Percentiles rank a stretch among this genome's conserved stretches.
These are phyloP conservation scores for Plutomurus gul DNA, from an alignment of 1,140 invertebrate genomes.

Conservation along the genomic window DNA sequence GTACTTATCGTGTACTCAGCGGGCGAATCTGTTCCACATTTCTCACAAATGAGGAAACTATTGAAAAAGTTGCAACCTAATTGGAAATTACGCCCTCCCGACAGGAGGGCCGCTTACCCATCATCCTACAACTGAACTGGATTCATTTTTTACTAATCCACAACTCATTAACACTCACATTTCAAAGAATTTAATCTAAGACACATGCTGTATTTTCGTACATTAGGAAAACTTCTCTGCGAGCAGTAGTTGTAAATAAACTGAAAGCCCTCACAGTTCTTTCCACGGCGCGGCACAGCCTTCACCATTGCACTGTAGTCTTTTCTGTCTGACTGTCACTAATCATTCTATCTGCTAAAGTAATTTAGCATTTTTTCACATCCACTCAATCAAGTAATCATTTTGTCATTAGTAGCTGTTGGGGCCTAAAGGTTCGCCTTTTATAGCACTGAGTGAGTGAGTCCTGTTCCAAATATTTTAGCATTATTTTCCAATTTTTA, in stretches of 20 bases:
- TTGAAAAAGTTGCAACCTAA: slow-evolving; percentile 18
- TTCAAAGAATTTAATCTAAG: slow-evolving; percentile 15
- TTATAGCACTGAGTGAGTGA: no score
- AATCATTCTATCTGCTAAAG: no score
- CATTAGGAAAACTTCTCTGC: background rate
- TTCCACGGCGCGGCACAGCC: no score
- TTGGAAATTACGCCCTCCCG: slow-evolving; percentile 18
- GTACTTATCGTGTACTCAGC: background rate
- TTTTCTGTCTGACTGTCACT: no score
- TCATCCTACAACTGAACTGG: slow-evolving; percentile 14
- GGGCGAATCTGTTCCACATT: background rate
- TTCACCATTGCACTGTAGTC: no score
- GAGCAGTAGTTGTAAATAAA: no score
- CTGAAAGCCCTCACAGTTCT: no score
- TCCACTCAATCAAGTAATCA: background rate
- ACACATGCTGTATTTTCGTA: background rate
- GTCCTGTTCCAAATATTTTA: no score
- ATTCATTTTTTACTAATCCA: slow-evolving; percentile 22
- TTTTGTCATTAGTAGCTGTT: background rate
- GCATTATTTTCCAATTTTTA: no score
- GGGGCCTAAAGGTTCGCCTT: background rate
- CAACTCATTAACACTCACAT: slow-evolving; percentile 19
- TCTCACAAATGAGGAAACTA: slow-evolving; percentile 11
- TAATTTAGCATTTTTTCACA: background rate
- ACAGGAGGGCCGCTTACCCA: slow-evolving; percentile 18